Evolutionary conservation across 1,140 invertebrate species (phyloP).

Genomic region (Microplitis mediator): DNA sequence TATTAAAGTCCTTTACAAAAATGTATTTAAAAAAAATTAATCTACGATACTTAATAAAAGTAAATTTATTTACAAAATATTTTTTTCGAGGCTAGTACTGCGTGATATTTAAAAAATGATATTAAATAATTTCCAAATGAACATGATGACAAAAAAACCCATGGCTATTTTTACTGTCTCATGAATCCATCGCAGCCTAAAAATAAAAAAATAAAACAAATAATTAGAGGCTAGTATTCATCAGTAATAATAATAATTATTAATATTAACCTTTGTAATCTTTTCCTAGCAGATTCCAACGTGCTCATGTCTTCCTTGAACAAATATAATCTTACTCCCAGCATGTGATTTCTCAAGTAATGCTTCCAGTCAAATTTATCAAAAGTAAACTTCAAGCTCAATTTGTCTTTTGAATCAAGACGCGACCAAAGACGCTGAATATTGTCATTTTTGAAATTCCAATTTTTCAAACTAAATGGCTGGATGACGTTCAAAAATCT

Average conservation of each 20-base stretch:
- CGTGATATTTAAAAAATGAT: background rate
- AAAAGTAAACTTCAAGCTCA: constrained; percentile 74
- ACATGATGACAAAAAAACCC: constrained; percentile 35
- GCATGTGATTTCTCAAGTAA: constrained; percentile 71
- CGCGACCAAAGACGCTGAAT: constrained; percentile 64
- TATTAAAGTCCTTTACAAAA: too few relatives aligned
- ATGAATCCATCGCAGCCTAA: constrained; percentile 62
- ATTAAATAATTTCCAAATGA: constrained; percentile 39
- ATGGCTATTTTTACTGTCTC: constrained; percentile 52
- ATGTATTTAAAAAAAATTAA: too few relatives aligned
- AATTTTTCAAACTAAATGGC: constrained; percentile 75
- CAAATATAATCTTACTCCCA: constrained; percentile 71
- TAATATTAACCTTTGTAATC: constrained; percentile 64
- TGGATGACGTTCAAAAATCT: constrained; percentile 73
- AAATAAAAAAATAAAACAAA: constrained; percentile 42
- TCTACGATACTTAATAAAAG: too few relatives aligned
- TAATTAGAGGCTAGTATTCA: background rate
- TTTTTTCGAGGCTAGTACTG: background rate
- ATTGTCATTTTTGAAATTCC: constrained; percentile 73
- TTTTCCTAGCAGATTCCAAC: constrained; percentile 65
- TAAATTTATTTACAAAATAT: background rate
- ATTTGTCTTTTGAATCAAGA: constrained; percentile 66
- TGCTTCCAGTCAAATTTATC: constrained; percentile 70
- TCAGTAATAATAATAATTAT: background rate
- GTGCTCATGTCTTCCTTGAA: constrained; percentile 74